Conservation (phyloP, 2,797 vertebrate genomes). For the Forpus xanthops region DNA sequence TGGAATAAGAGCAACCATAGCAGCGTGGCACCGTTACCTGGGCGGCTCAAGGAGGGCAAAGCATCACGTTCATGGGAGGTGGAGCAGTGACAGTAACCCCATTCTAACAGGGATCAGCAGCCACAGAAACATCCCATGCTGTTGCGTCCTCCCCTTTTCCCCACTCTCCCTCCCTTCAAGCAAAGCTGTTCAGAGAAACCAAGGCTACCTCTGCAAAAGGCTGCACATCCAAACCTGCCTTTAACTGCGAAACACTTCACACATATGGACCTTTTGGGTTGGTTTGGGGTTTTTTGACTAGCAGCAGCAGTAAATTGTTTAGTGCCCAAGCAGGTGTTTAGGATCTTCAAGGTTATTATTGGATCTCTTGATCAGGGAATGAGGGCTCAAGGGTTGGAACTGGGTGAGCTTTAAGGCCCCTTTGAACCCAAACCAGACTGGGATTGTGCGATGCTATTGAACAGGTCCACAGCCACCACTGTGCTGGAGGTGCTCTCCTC, state of each 20-base stretch:
- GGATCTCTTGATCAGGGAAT: background rate
- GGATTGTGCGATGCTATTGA: background rate
- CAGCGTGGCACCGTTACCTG: background rate
- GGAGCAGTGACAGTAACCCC: background rate
- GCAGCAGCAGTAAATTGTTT: background rate
- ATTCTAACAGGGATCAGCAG: background rate
- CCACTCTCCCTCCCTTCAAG: background rate
- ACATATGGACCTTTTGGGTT: background rate
- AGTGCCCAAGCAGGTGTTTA: background rate
- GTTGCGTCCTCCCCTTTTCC: background rate
- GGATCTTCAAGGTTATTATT: background rate
- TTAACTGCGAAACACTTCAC: background rate
- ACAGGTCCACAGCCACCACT: background rate
- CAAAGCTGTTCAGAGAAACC: background rate
- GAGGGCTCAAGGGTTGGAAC: background rate
- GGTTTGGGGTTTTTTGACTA: background rate
- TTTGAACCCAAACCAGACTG: no score
- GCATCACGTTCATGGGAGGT: background rate
- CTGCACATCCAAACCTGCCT: background rate
- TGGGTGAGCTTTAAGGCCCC: no score
- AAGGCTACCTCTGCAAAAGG: background rate
- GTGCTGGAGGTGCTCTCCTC: accelerated
- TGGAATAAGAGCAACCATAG: background rate
- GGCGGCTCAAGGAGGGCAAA: background rate
- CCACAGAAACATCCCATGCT: background rate